Evolutionary conservation across 2,888 invertebrate species (phyloP).

Genomic region (Muscina levida): DNA sequence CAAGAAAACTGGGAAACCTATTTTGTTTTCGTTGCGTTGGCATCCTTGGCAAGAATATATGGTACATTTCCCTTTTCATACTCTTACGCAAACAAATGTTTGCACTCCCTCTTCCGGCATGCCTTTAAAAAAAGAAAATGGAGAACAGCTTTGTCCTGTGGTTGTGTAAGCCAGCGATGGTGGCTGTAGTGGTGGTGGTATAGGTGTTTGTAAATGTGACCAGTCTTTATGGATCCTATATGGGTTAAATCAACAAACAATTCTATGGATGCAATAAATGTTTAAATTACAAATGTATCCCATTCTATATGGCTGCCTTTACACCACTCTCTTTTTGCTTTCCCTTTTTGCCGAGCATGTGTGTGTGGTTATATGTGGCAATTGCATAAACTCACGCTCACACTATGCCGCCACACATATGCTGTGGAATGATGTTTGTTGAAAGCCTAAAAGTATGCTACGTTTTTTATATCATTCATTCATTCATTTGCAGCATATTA

Average conservation of each 20-base stretch:
- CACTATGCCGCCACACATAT: neutral
- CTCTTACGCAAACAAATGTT: neutral
- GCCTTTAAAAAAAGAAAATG: too few relatives aligned
- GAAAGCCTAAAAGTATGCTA: conserved; percentile 33
- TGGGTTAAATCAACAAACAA: conserved; percentile 64
- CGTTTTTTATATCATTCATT: conserved; percentile 21
- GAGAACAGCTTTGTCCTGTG: conserved; percentile 6
- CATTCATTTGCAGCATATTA: conserved; percentile 16
- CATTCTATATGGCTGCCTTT: neutral
- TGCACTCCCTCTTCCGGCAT: neutral
- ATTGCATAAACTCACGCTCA: conserved; percentile 10
- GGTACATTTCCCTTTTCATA: neutral
- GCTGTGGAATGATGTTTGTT: conserved; percentile 9
- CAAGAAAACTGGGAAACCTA: too few relatives aligned
- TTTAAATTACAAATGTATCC: conserved; percentile 54
- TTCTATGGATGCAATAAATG: conserved; percentile 64
- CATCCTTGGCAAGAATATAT: neutral
- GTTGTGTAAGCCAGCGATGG: too few relatives aligned
- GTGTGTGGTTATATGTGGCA: conserved; percentile 9
- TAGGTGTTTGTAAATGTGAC: conserved; percentile 42
- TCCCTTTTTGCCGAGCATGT: conserved; percentile 29
- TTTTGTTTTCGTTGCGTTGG: neutral
- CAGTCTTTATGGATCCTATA: conserved; percentile 47
- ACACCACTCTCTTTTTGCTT: neutral
- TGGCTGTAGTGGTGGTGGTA: too few relatives aligned